phyloP scores from a whole-genome alignment of 2,888 invertebrate genomes.

The Yponomeuta plumbellus region DNA sequence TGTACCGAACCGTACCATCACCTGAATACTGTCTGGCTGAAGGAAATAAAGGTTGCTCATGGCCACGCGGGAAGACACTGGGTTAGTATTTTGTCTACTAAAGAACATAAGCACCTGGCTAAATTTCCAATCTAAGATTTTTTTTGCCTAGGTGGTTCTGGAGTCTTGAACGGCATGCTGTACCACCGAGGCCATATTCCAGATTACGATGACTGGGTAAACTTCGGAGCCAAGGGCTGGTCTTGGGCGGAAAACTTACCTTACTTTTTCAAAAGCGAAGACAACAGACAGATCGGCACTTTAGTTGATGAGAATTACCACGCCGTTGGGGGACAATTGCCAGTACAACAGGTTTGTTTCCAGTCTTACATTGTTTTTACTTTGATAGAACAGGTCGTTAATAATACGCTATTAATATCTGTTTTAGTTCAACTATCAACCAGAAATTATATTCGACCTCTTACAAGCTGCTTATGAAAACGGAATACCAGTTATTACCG shows the following conservation, averaged over 20 bases:
- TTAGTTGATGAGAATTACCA: conserved; percentile 64
- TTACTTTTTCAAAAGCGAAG: conserved; percentile 74
- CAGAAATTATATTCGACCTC: conserved; percentile 67
- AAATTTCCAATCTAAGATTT: not conserved
- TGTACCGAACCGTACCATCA: conserved; percentile 70
- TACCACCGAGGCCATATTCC: conserved; percentile 79
- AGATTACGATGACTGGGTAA: conserved; percentile 81
- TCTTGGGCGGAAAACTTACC: conserved; percentile 79
- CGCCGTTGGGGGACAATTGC: conserved; percentile 62
- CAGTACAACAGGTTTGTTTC: conserved; percentile 36
- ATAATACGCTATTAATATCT: not conserved
- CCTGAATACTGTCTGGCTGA: conserved; percentile 57
- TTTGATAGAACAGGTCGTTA: not conserved
- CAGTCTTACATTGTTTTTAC: not conserved
- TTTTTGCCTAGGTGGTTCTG: conserved; percentile 69
- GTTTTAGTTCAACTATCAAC: conserved; percentile 75
- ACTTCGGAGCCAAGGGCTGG: conserved; percentile 79
- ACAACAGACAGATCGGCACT: conserved; percentile 55
- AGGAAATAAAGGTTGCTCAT: conserved; percentile 60
- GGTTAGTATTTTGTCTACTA: conserved; percentile 36
- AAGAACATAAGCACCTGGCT: too few relatives aligned
- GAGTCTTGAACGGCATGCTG: conserved; percentile 82
- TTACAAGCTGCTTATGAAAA: conserved; percentile 72
- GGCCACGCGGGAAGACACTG: conserved; percentile 79
- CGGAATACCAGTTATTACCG: conserved; percentile 73